Base-by-base conservation (phyloP, 2,113 vertebrate genomes). In the Cephalopholis sonnerati region DNA sequence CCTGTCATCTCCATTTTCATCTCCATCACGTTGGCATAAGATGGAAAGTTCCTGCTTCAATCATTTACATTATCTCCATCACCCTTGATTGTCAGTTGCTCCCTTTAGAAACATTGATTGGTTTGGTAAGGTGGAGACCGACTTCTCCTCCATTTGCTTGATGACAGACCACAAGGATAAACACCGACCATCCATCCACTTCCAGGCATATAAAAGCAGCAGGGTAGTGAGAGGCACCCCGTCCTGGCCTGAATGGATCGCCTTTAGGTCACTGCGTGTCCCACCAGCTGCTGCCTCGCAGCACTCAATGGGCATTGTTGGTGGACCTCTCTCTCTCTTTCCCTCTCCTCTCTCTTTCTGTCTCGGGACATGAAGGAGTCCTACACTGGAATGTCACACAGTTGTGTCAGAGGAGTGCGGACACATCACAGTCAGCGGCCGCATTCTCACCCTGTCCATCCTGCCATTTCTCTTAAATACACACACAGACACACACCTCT, bases 311-410 rank as follows among this genome's bases (percentile, higher is more conserved):
- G 92, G 82, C 85, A 92, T 93, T 94, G 91, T 94, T 93, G 84
- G 88, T 69, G 83, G 78, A 89, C 36, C 92, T 86, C 91, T 87
- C 85, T 91, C 76, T 25, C 50, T 57, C 66, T 48, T 20, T 65
- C 69, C 64, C 48, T 76, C 71, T 59, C 65, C 77, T 72, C 77
- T 64, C 55, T 83, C 77, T 64, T 58, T 74, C 64, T 77, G 58
- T 91, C 81, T 79, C 88, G 62, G 87, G 89, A 89, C 88, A 86
- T 90, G 90, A 91, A 91, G 92, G 90, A 92, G 85, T 84, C 69
- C 81, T 68, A 51, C 83, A 59, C 75, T 76, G 92, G 94, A 95
- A 96, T 94, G 91, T 96, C 94, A 93, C 95, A 94, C 81, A 87
- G 84, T 86, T 29, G 50, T 91, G 94, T 90, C 82, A 93, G 85